A percentile compares a stretch with the other conserved stretches of the same genome.
These are phyloP conservation scores for Exocentrus adspersus DNA, from an alignment of 2,888 invertebrate species.

Conservation along the genomic window DNA sequence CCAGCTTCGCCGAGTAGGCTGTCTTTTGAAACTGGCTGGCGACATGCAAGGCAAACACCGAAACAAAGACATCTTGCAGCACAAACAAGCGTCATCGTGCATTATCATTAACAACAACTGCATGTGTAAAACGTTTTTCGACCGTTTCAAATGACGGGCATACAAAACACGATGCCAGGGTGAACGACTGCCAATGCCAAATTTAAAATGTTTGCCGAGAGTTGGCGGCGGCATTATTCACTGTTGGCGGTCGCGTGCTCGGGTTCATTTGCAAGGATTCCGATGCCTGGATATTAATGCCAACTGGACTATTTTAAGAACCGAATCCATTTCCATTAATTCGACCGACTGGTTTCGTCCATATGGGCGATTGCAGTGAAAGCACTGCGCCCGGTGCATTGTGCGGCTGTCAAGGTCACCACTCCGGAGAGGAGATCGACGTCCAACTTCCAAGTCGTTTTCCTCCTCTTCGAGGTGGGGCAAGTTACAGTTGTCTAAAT, in stretches of 20 bases:
- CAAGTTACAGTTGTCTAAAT: too few relatives aligned
- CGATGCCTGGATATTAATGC: slow-evolving; percentile 15
- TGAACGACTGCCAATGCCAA: slow-evolving; percentile 16
- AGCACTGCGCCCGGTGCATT: background rate
- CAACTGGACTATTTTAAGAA: slow-evolving; percentile 16
- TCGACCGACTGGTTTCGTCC: slow-evolving; percentile 12
- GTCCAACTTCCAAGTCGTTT: too few relatives aligned
- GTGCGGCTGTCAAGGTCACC: too few relatives aligned
- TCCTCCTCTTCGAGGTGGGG: too few relatives aligned
- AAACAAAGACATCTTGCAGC: background rate
- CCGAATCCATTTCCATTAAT: slow-evolving; percentile 16
- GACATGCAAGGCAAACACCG: too few relatives aligned
- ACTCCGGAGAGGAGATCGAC: too few relatives aligned
- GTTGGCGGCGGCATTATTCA: slow-evolving; percentile 17
- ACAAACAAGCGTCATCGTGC: background rate
- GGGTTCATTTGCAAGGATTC: slow-evolving; percentile 19
- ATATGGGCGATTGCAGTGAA: slow-evolving; percentile 11
- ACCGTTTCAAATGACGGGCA: background rate
- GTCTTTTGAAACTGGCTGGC: too few relatives aligned
- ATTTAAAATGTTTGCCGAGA: slow-evolving; percentile 18
- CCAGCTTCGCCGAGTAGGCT: too few relatives aligned
- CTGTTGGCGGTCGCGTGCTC: slow-evolving; percentile 14
- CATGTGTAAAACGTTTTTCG: background rate
- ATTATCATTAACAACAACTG: background rate
- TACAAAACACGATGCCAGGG: background rate